A percentile compares a stretch with the other conserved stretches of the same genome.
phyloP scores from a whole-genome alignment of 2,113 vertebrate species.

The Rhinoderma darwinii region DNA sequence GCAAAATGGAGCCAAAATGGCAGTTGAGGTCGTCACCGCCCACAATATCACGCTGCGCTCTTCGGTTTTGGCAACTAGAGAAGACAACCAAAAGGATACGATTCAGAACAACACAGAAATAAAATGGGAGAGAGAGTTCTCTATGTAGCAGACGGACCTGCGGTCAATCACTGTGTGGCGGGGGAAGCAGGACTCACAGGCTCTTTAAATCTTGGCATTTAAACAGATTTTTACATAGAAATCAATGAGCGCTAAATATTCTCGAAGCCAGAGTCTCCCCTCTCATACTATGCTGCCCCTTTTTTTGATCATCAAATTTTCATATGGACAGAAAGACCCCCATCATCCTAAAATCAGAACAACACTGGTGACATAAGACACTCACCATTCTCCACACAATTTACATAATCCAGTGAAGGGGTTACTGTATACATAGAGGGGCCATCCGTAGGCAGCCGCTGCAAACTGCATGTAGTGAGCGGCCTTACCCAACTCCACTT shows the following conservation, averaged over 20 bases:
- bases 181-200: too few species aligned
- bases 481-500: constrained; percentile 84
- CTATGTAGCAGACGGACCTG: too few species aligned
- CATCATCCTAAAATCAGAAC: too few species aligned
- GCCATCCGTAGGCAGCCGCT: constrained; percentile 93
- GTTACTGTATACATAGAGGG: constrained; percentile 88
- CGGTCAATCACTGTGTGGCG: too few species aligned
- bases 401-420: constrained; percentile 86
- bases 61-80: constrained; percentile 78
- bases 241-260: too few species aligned
- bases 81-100: constrained; percentile 18
- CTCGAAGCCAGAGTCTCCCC: too few species aligned
- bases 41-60: constrained; percentile 78
- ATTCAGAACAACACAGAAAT: neutral
- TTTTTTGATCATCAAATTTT: too few species aligned
- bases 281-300: too few species aligned
- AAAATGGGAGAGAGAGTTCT: neutral
- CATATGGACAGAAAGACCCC: neutral
- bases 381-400: constrained; percentile 88
- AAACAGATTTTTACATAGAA: too few species aligned
- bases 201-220: too few species aligned
- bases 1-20: constrained; percentile 89
- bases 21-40: constrained; percentile 85
- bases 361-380: constrained; percentile 8
- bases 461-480: constrained; percentile 92